A percentile compares a stretch with the other conserved stretches of the same genome.
Evolutionary conservation across 2,113 vertebrate species (phyloP).

Genomic region (Neolamprologus tretocephalus): DNA sequence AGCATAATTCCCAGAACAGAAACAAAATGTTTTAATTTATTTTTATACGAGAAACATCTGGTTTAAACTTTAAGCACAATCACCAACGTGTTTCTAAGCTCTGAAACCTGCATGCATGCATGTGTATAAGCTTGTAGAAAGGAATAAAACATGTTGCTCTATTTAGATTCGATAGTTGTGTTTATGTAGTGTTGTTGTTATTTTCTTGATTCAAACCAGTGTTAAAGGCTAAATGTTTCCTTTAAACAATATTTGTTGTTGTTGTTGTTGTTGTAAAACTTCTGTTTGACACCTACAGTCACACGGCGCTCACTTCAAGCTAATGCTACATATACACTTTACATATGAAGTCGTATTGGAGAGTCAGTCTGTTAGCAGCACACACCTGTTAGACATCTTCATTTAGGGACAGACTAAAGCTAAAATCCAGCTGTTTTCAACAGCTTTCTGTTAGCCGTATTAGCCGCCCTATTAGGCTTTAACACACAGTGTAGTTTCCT

Average conservation of each 20-base stretch:
- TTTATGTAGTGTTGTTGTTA: neutral
- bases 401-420: neutral
- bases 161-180: accelerated
- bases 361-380: neutral
- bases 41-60: neutral
- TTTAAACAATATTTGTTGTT: neutral
- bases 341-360: neutral
- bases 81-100: neutral
- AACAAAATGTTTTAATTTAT: neutral
- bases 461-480: neutral
- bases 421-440: neutral
- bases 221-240: neutral
- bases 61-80: neutral
- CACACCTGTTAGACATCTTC: neutral
- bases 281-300: neutral
- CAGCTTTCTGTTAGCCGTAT: accelerated
- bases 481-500: accelerated
- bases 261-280: accelerated
- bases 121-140: neutral
- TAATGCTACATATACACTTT: neutral
- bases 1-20: neutral
- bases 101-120: neutral
- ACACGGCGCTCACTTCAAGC: neutral
- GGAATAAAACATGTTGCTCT: accelerated
- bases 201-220: neutral